Base-by-base conservation (phyloP, 1,140 invertebrate species). In the Sitophilus oryzae region DNA sequence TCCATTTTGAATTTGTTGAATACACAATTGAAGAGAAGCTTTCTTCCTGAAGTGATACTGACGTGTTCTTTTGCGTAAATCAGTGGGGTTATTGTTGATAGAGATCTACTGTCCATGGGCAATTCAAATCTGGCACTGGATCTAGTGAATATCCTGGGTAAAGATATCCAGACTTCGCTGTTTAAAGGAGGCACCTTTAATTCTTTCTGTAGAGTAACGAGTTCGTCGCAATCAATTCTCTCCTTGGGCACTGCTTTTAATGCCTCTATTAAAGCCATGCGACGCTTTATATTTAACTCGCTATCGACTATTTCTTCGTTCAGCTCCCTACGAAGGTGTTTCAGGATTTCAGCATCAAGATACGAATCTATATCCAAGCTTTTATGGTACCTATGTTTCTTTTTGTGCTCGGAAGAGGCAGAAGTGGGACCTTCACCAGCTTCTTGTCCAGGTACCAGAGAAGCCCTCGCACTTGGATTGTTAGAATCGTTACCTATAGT, bases 141-240 rank as follows among this genome's bases (percentile, higher is more conserved):
- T 14, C 83, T 70, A 1, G 79, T 80, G 72, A 84, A 86, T 1
- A 81, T 74, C 30, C 83, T 65, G 0, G 82, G 82, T 25, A 82
- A 68, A 50, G 78, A 78, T 22, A 83, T 70, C 73, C 77, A 79
- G 43, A 73, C 71, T n/a, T 75, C 74, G 3, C 74, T 68, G 52
- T 74, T 74, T 5, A 73, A 71, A 6, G 68, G 64, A 8, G 62
- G 66, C 54, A 68, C 64, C 25, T 72, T 68, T 9, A 73, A 77
- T 96, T 59, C 82, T 82, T 20, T 85, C 95, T 67, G 94, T 91
- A 23, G 76, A 96, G 42, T 91, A 95, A 67, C 88, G 86, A 45
- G 91, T 95, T 66, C 92, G 92, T 77, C 95, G 93, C 59, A 99
- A 97, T 74, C 93, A 96, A 73, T 93, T 45, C 74, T 75, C 16